Base-by-base conservation (phyloP, 2,113 vertebrate species). In the Antennarius striatus region DNA sequence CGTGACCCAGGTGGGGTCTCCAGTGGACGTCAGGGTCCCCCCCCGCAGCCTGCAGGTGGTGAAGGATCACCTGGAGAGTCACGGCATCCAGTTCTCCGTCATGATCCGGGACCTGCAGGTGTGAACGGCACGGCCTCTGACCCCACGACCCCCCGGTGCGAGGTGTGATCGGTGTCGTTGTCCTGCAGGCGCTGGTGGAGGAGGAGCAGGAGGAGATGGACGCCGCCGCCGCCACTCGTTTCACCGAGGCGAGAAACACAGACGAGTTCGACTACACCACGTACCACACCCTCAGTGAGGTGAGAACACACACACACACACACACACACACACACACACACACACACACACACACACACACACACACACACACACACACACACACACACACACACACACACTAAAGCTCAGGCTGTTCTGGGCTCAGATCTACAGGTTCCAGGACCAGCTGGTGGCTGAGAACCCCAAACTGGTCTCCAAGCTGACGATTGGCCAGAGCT, bases 81-180 rank as follows among this genome's bases (percentile, higher is more conserved):
- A 89, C 0, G 40, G 73, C 4, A 86, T 99, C 10, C 52, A 87
- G 17, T 96, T 94, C 75, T 84, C 81, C 4, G 0, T 94, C 88
- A 95, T 95, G 93, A 95, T 98, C 0, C 14, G 93, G 50, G 92
- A 99, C 0, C 61, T 99, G 70, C 96, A 98, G 96, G 96, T 99
- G 73, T 0, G 12, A 7, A 36, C 1, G 22, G 22, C 22, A 22
- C 1, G 22, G 22, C 22, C 22, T 22, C 22, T 7, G 32, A 36
- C 5, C 32, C 32, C 4, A 7, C 32, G 32, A 36, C 32, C 32
- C 5, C 32, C 32, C 5, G 7, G 32, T 36, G 7, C 32, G 5
- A 36, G 10, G 10, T 11, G 3, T 43, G 42, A 43, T 8, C 1
- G 6, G 63, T 51, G 15, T 36, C 3, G 2, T 6, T 56, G 16